Percentiles rank a stretch among this genome's conserved stretches.
Evolutionary conservation across 2,888 invertebrate species (phyloP).

Genomic region (Nesidiocoris tenuis): DNA sequence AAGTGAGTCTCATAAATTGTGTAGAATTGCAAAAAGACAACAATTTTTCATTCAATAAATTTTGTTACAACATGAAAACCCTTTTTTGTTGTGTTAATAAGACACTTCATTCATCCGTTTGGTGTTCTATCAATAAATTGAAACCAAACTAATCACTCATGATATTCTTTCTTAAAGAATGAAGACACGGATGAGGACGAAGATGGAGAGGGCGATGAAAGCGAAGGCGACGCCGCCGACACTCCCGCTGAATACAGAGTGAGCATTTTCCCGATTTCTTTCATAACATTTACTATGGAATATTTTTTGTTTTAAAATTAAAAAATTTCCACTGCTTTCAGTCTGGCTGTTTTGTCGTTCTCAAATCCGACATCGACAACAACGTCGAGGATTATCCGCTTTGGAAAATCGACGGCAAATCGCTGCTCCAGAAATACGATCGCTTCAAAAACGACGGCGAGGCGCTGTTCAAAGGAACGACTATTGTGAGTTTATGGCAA

Average conservation of each 20-base stretch:
- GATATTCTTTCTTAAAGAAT: too few species aligned
- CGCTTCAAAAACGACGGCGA: conserved; percentile 43
- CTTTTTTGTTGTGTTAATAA: too few species aligned
- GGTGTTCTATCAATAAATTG: too few species aligned
- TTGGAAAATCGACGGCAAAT: conserved; percentile 49
- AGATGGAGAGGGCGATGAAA: conserved; percentile 38
- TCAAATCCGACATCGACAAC: conserved; percentile 46
- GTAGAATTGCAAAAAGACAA: too few species aligned
- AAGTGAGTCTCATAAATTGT: conserved; percentile 3
- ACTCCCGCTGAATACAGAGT: conserved; percentile 45
- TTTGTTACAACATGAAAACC: too few species aligned
- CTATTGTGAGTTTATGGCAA: conserved; percentile 47
- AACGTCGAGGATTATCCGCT: conserved; percentile 45
- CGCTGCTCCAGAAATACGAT: conserved; percentile 47
- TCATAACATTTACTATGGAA: too few species aligned
- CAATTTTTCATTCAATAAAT: too few species aligned
- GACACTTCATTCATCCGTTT: too few species aligned
- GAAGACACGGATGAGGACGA: conserved; percentile 37
- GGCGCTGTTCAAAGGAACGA: conserved; percentile 46
- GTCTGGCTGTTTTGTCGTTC: conserved; percentile 47
- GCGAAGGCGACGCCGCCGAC: conserved; percentile 45
- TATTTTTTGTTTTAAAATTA: too few species aligned
- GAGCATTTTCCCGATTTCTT: too few species aligned
- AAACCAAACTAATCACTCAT: too few species aligned
- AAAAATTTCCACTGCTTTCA: too few species aligned